Evolutionary conservation across 2,888 invertebrate genomes (phyloP).

Genomic region (Tenthredo mesomela): DNA sequence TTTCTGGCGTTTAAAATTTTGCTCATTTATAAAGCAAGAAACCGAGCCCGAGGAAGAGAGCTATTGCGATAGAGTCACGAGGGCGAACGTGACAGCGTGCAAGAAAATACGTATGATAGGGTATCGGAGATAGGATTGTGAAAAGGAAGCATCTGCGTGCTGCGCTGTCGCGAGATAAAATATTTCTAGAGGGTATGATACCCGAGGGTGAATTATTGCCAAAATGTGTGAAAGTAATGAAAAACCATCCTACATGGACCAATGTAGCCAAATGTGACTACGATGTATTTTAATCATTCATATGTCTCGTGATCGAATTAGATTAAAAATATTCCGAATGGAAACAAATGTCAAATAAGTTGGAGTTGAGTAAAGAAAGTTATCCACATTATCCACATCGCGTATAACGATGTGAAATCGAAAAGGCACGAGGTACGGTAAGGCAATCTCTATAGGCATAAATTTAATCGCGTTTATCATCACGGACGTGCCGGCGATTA

Average conservation of each 20-base stretch:
- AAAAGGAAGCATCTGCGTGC: slow-evolving; percentile 65
- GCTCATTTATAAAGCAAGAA: slow-evolving; percentile 31
- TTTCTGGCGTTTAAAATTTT: slow-evolving; percentile 40
- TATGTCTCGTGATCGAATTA: not conserved
- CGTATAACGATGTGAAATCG: not conserved
- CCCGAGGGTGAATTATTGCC: slow-evolving; percentile 63
- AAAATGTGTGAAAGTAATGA: slow-evolving; percentile 62
- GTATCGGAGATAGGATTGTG: slow-evolving; percentile 59
- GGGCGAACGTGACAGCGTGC: slow-evolving; percentile 37
- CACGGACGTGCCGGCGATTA: slow-evolving; percentile 30
- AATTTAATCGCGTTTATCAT: slow-evolving; percentile 40
- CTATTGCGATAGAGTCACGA: not conserved
- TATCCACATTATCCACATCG: not conserved
- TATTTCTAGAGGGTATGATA: slow-evolving; percentile 60
- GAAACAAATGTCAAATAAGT: not conserved
- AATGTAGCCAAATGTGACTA: slow-evolving; percentile 30
- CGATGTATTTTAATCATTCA: slow-evolving; percentile 22
- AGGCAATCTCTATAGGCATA: not conserved
- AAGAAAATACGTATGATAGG: slow-evolving; percentile 38
- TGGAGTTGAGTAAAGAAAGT: not conserved
- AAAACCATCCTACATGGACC: slow-evolving; percentile 55
- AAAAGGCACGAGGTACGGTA: not conserved
- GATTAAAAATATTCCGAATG: not conserved
- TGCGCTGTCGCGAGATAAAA: slow-evolving; percentile 64
- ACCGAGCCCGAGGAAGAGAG: not conserved